A percentile compares a stretch with the other conserved stretches of the same genome.
Evolutionary conservation across 2,888 invertebrate species (phyloP).

Genomic region (Cerastis leucographa): DNA sequence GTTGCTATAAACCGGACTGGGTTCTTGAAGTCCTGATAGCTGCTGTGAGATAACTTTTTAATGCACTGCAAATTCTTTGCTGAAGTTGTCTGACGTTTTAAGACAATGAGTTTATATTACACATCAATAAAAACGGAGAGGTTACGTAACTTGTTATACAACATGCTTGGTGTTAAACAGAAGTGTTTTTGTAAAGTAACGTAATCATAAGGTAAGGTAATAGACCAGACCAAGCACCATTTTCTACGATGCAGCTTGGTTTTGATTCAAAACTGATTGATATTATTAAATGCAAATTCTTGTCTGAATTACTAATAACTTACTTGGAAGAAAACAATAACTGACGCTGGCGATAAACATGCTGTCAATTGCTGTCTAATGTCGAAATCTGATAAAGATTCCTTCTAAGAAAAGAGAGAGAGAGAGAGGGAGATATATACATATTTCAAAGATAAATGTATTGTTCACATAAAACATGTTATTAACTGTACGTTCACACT

Average conservation of each 20-base stretch:
- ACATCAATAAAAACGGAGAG: constrained; percentile 2
- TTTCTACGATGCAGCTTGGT: background rate
- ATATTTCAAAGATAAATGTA: background rate
- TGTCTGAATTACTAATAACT: background rate
- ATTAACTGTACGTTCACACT: too few relatives aligned
- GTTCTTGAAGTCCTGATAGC: constrained; percentile 30
- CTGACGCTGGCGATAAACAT: background rate
- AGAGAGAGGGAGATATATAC: background rate
- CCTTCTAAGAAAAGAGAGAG: background rate
- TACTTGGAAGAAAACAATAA: background rate
- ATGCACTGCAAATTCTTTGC: constrained; percentile 34
- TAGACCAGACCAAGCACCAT: too few relatives aligned
- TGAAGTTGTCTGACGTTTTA: constrained; percentile 27
- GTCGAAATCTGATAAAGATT: background rate
- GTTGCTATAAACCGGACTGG: constrained; percentile 9
- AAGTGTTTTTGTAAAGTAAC: background rate
- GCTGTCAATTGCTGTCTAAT: background rate
- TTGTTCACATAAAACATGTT: too few relatives aligned
- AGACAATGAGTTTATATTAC: constrained; percentile 20
- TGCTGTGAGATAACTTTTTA: constrained; percentile 33
- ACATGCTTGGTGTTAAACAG: background rate
- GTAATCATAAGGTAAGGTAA: too few relatives aligned
- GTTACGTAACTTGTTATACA: constrained; percentile 2
- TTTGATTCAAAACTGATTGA: background rate
- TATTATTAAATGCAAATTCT: background rate